These are phyloP conservation scores for Colinus virginianus DNA, from an alignment of 2,113 vertebrate species.

Conservation along the genomic window DNA sequence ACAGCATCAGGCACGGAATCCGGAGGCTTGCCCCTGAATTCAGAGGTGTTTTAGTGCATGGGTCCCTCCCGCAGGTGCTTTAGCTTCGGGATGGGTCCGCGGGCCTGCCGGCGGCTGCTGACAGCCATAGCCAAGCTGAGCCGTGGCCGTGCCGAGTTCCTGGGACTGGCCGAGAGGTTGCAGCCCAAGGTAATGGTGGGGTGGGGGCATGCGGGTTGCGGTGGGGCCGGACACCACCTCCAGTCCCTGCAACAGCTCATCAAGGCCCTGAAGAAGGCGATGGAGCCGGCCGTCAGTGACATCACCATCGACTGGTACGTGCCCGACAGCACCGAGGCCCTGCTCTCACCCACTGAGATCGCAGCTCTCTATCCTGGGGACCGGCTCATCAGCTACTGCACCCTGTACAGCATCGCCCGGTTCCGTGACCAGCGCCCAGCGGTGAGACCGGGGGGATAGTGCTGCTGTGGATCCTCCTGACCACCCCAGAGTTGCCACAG, in stretches of 20 bases:
- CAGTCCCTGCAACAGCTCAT: conserved; percentile 81
- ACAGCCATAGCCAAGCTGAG: conserved; percentile 87
- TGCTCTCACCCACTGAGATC: conserved; percentile 94
- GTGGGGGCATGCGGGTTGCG: accelerated
- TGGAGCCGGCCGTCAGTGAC: conserved; percentile 94
- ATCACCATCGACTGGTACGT: conserved; percentile 97
- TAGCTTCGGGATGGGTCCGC: conserved; percentile 85
- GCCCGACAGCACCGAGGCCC: conserved; percentile 92
- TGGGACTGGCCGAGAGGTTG: conserved; percentile 86
- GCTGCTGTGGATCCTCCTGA: no score
- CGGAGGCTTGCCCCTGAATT: background rate
- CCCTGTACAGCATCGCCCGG: conserved; percentile 87
- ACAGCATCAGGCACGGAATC: accelerated
- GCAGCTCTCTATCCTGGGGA: conserved; percentile 92
- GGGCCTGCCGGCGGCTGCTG: conserved; percentile 84
- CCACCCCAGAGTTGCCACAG: accelerated
- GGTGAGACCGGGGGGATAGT: conserved; percentile 42
- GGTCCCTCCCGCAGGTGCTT: conserved; percentile 82
- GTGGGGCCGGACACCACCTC: accelerated
- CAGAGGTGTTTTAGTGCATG: background rate
- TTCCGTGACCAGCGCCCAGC: conserved; percentile 78
- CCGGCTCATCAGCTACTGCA: conserved; percentile 90
- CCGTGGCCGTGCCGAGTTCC: conserved; percentile 86
- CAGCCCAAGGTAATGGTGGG: conserved; percentile 86
- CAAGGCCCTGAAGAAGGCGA: conserved; percentile 92